These are phyloP conservation scores for Prionailurus bengalensis DNA, from an alignment of 2,113 vertebrate genomes.

Conservation along the genomic window DNA sequence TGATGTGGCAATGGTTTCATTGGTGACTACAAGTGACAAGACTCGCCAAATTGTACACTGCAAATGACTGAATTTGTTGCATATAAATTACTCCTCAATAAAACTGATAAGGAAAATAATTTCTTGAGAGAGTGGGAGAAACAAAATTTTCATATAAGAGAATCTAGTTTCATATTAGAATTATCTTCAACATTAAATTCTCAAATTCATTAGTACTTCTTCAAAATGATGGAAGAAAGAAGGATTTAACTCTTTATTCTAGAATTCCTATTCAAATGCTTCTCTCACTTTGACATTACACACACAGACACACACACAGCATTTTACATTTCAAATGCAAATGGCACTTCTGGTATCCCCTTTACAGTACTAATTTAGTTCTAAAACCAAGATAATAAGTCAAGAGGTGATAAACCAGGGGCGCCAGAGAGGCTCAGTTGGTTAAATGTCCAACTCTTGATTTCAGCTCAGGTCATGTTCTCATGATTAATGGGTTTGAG, in stretches of 20 bases:
- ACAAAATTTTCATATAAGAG: background rate
- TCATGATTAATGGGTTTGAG: no score
- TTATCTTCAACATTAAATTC: background rate
- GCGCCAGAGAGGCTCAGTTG: no score
- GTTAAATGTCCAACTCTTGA: no score
- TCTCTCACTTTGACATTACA: background rate
- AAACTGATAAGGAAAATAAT: constrained; percentile 9
- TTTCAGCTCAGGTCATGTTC: no score
- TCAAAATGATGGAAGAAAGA: background rate
- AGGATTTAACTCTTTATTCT: background rate
- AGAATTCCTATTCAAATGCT: background rate
- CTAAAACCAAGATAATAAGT: background rate
- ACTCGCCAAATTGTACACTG: background rate
- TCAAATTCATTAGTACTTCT: background rate
- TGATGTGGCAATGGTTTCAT: background rate
- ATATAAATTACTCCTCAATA: background rate
- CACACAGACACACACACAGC: background rate
- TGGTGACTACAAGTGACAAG: background rate
- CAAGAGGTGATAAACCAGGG: background rate
- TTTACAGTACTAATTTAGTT: background rate
- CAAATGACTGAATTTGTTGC: background rate
- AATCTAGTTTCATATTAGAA: background rate
- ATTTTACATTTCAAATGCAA: constrained; percentile 28
- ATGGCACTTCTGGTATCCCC: background rate
- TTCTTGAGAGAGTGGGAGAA: background rate